Evolutionary conservation across 2,113 vertebrate species (phyloP), one percentile per base, ranked within the genome.

Genomic region (Antennarius striatus): DNA sequence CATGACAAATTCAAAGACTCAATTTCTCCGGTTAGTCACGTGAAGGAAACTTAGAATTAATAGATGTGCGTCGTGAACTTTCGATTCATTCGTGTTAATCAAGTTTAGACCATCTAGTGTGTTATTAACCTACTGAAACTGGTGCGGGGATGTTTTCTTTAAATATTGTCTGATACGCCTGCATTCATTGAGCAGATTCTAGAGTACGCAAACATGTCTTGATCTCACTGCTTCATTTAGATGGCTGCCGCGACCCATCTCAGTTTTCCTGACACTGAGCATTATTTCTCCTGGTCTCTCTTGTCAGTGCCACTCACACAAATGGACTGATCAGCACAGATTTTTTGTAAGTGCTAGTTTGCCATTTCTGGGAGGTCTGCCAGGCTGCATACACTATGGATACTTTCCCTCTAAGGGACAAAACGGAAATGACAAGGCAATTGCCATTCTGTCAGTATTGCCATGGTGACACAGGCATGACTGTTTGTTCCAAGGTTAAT

Each of bases 401-500:
- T 83, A 83, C 81, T 89, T 89, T 91, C 85, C 32, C 85, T 86
- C 77, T 48, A 53, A 81, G 89, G 88, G 91, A 91, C 88, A 91
- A 92, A 92, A 89, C 83, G 88, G 88, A 92, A 91, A 91, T 92
- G 92, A 93, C 90, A 92, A 90, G 90, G 88, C 90, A 93, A 92
- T 92, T 84, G 85, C 86, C 88, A 87, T 87, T 88, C 90, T 89
- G 87, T 89, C 91, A 88, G 88, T 77, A 86, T 92, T 86, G 79
- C 89, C 87, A 88, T 89, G 87, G 89, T 80, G 90, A 89, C 90
- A 60, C 77, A 82, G 82, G 74, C 87, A 68, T 54, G 84, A 83
- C 88, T 92, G 89, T 92, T 90, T 91, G 90, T 92, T 89, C 85
- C 86, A 91, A 93, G 92, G 91, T 93, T 93, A 93, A 92, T 92